phyloP scores from a whole-genome alignment of 2,113 vertebrate genomes.

The Panthera tigris region DNA sequence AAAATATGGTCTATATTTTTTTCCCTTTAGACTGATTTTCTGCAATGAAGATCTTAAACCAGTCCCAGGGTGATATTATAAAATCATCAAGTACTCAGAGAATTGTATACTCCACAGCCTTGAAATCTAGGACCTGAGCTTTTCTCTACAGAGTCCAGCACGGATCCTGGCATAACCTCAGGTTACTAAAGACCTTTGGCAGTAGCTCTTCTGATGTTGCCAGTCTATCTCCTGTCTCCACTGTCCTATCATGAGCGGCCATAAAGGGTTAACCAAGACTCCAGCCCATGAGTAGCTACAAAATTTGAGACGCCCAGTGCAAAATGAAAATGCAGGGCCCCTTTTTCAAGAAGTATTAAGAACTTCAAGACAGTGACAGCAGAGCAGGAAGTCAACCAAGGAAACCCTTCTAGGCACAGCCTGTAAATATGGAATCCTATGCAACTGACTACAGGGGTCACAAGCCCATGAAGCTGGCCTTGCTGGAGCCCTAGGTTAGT shows the following conservation, averaged over 20 bases:
- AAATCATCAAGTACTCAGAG: not conserved
- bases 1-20: not conserved
- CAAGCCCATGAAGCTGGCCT: not conserved
- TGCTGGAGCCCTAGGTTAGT: not conserved
- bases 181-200: not conserved
- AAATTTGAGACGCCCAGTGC: not conserved
- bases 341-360: not conserved
- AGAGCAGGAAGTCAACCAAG: not conserved
- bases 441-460: not conserved
- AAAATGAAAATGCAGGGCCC: not conserved
- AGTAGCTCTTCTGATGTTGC: not conserved
- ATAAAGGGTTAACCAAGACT: not conserved
- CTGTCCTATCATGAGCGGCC: not conserved
- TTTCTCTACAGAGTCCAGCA: not conserved
- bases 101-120: not conserved
- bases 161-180: not conserved
- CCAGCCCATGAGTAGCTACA: not conserved
- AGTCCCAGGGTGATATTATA: not conserved
- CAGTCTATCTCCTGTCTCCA: not conserved
- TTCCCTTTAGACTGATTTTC: not conserved
- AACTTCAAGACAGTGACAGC: not conserved
- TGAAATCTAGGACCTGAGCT: not conserved
- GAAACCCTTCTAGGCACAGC: not conserved
- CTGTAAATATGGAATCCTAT: not conserved
- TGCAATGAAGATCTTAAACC: constrained; percentile 13